Percentiles rank a stretch among this genome's conserved stretches.
Evolutionary conservation across 1,140 invertebrate species (phyloP).

Genomic region (Drosophila ogumai): DNA sequence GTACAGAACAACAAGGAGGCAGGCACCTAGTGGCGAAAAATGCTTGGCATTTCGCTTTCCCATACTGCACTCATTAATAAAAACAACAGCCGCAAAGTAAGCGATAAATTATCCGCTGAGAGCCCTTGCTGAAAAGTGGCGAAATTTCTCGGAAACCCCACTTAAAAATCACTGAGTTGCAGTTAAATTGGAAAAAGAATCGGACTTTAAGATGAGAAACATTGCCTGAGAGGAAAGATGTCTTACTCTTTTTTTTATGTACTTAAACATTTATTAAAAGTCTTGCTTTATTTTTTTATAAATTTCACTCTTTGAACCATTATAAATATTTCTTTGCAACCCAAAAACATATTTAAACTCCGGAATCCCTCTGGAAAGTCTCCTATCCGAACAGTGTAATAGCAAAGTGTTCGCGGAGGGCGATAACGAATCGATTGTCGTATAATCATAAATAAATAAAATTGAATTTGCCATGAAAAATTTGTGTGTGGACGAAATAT

Average conservation of each 20-base stretch:
- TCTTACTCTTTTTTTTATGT: background rate
- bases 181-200: background rate
- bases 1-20: constrained; percentile 8
- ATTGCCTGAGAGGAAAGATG: too few species aligned
- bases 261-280: background rate
- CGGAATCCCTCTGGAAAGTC: background rate
- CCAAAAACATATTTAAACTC: background rate
- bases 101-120: constrained; percentile 65
- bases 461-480: constrained; percentile 75
- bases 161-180: constrained; percentile 35
- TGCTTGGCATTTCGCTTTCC: constrained; percentile 55
- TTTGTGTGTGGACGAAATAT: constrained; percentile 60
- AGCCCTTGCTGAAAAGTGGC: constrained; percentile 41
- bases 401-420: background rate
- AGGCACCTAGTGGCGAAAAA: constrained; percentile 40
- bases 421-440: constrained; percentile 68
- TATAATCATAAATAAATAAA: constrained; percentile 82
- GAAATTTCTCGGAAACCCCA: constrained; percentile 43
- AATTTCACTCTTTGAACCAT: too few species aligned
- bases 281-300: accelerated
- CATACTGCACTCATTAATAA: constrained; percentile 72
- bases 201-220: too few species aligned
- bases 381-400: constrained; percentile 1
- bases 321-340: too few species aligned
- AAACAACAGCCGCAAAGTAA: constrained; percentile 76